Evolutionary conservation across 92 coral and sea anemone genomes (phyloP).

Genomic region (Siderastrea siderea): DNA sequence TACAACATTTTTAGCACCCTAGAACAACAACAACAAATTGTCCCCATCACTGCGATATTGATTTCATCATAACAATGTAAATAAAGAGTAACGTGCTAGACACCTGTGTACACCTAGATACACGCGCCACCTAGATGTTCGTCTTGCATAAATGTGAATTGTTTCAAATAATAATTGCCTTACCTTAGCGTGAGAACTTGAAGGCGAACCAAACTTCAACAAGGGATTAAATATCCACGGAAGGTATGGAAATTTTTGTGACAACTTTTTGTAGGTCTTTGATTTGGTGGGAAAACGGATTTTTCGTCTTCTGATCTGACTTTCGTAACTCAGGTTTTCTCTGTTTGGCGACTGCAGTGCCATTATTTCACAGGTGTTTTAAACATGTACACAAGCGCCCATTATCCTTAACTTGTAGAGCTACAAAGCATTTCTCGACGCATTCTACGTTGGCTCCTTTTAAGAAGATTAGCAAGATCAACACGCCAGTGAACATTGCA

Average conservation of each 20-base stretch:
- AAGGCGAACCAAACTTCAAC: slow-evolving; percentile 5
- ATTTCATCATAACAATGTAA: not conserved
- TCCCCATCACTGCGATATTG: not conserved
- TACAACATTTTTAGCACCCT: not conserved
- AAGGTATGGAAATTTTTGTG: not conserved
- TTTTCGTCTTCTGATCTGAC: slow-evolving; percentile 7
- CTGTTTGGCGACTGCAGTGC: not conserved
- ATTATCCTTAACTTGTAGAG: not conserved
- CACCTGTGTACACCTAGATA: not conserved
- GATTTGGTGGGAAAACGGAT: slow-evolving; percentile 17
- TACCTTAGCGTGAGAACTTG: slow-evolving; percentile 5
- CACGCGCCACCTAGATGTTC: not conserved
- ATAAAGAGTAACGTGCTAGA: not conserved
- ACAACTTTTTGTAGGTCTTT: slow-evolving; percentile 5
- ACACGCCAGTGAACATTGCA: not conserved
- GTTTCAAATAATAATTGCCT: not conserved
- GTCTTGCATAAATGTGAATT: not conserved
- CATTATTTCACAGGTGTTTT: not conserved
- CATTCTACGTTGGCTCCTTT: slow-evolving; percentile 7
- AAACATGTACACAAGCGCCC: not conserved
- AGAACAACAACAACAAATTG: not conserved
- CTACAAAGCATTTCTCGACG: not conserved
- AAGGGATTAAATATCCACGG: slow-evolving; percentile 31
- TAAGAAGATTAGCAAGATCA: slow-evolving; percentile 10
- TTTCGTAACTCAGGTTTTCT: not conserved